phyloP scores from a whole-genome alignment of 1,140 invertebrate species.

The Lepidurus packardi region DNA sequence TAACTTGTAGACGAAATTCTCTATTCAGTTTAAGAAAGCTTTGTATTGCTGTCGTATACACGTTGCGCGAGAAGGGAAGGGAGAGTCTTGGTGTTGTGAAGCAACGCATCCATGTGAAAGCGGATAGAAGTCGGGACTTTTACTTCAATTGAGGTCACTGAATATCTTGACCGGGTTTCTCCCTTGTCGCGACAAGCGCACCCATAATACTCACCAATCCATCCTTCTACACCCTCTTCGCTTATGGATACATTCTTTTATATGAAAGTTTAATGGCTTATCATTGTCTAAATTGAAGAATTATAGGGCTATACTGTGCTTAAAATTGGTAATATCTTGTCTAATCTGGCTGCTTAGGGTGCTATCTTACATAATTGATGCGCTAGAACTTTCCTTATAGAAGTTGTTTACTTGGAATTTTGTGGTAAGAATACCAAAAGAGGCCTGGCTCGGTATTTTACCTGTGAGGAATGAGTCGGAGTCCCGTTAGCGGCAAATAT shows the following conservation, averaged over 20 bases:
- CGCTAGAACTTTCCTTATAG: not conserved
- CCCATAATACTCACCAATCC: not conserved
- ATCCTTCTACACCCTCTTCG: too few relatives aligned
- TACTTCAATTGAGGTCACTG: not conserved
- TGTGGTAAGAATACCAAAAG: not conserved
- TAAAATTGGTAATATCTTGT: too few relatives aligned
- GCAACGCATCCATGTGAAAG: not conserved
- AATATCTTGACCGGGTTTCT: conserved; percentile 1
- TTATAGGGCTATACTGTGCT: too few relatives aligned
- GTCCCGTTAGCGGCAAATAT: not conserved
- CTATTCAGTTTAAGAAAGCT: too few relatives aligned
- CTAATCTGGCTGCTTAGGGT: not conserved
- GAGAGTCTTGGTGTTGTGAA: not conserved
- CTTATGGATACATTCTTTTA: too few relatives aligned
- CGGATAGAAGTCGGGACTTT: not conserved
- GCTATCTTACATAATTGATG: not conserved
- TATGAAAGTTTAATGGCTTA: too few relatives aligned
- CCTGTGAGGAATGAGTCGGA: not conserved
- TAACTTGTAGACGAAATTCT: too few relatives aligned
- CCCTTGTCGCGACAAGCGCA: not conserved
- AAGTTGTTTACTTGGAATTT: not conserved
- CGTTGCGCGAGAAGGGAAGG: not conserved
- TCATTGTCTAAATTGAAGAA: too few relatives aligned
- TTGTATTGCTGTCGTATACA: not conserved
- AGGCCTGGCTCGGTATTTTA: not conserved